A percentile compares a stretch with the other conserved stretches of the same genome.
phyloP scores from a whole-genome alignment of 64 coral and sea anemone species.

The Stylophora pistillata region DNA sequence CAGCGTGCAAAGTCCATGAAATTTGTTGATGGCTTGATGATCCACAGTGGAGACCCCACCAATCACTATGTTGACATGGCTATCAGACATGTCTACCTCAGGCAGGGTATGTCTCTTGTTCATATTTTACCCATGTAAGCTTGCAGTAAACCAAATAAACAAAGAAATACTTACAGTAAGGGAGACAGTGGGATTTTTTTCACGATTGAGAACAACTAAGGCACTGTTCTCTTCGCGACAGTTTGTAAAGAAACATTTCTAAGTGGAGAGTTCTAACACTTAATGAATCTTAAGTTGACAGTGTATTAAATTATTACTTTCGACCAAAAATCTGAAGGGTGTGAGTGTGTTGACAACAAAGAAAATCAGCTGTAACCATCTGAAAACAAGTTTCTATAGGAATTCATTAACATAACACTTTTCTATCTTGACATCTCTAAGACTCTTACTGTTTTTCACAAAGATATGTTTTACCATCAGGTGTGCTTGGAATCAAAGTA shows the following conservation, averaged over 20 bases:
- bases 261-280: too few species aligned
- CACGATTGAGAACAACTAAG: too few species aligned
- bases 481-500: slow-evolving; percentile 99
- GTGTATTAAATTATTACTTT: too few species aligned
- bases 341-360: not conserved
- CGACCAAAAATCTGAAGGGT: too few species aligned
- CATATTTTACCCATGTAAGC: not conserved
- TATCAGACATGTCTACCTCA: slow-evolving; percentile 93
- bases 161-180: too few species aligned
- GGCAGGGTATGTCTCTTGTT: slow-evolving; percentile 71
- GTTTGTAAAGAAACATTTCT: too few species aligned
- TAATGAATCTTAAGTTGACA: too few species aligned
- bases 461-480: slow-evolving; percentile 6
- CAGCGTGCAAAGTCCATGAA: slow-evolving; percentile 99
- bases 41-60: slow-evolving; percentile 96
- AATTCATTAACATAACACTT: not conserved
- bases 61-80: slow-evolving; percentile 97
- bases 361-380: too few species aligned
- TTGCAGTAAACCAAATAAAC: not conserved
- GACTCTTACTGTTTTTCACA: not conserved
- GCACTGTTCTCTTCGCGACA: too few species aligned
- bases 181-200: too few species aligned
- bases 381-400: too few species aligned
- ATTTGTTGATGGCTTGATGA: slow-evolving; percentile 99
- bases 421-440: not conserved